Evolutionary conservation across 2,888 invertebrate species (phyloP).

Genomic region (Aphelenchoides bicaudatus): DNA sequence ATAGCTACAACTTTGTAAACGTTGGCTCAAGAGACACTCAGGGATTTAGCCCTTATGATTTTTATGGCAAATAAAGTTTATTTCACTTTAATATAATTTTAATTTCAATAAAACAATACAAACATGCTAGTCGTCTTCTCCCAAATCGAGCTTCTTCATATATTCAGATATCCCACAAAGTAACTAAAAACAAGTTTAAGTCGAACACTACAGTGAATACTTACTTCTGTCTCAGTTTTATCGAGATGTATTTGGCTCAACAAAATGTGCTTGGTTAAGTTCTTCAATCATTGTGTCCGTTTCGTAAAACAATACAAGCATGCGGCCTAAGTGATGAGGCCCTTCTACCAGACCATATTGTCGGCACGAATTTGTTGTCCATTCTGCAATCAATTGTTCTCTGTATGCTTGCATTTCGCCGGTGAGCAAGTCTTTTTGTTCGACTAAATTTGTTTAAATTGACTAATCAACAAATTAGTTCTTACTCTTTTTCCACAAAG

Average conservation of each 20-base stretch:
- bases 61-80: background rate
- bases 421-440: background rate
- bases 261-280: background rate
- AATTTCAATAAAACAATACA: background rate
- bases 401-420: background rate
- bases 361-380: background rate
- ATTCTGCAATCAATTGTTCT: background rate
- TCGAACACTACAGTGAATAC: no score
- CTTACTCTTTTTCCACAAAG: background rate
- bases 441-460: background rate
- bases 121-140: background rate
- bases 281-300: background rate
- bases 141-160: slow-evolving; percentile 7
- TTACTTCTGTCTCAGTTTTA: no score
- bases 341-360: background rate
- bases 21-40: slow-evolving; percentile 5
- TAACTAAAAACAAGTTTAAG: no score
- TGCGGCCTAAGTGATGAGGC: background rate
- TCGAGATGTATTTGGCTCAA: background rate
- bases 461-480: background rate
- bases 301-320: background rate
- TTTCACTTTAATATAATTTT: background rate
- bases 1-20: background rate
- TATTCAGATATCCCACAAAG: background rate
- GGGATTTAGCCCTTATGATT: background rate